Base-by-base conservation (phyloP, 2,888 invertebrate genomes). In the Papilio gigon region DNA sequence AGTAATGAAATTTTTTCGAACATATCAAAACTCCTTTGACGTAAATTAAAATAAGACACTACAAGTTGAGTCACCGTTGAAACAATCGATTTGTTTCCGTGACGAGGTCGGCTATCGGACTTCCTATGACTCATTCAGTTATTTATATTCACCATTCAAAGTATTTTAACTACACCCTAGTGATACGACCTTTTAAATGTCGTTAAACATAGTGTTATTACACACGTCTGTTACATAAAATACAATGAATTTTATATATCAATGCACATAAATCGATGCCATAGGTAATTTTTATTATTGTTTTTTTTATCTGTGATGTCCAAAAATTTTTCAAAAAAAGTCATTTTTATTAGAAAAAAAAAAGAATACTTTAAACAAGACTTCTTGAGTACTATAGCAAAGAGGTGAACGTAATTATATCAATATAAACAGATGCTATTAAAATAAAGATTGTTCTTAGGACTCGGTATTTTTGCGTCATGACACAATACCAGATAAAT, bases 31-130 rank as follows among this genome's bases (percentile, higher is more conserved):
- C 12, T 64, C 27, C 58, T 64, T 64, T 59, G 25, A n/a, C 33
- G 33, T 69, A 62, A 33, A 63, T 65, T n/a, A 25, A 60, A 44
- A 14, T 9, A 53, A 50, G 14, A 53, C 27, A 14, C 22, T 25
- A 22, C 14, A 40, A 27, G 73, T 78, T 74, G 74, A 74, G 75
- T 80, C 80, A 80, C 77, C 78, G 72, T 77, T 82, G 81, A 80
- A 78, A 78, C 80, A 80, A 87, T 85, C 84, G 81, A 85, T 87
- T 84, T 73, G 78, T 76, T 82, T 82, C 82, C 85, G 83, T 87
- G 84, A 82, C 85, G 77, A 77, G 76, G 75, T 78, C 74, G 74
- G 83, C 79, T 81, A 65, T 66, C 42, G 71, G 65, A 65, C 44
- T 73, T 75, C 70, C 73, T 72, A 80, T 89, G 84, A 87, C 77